Conservation (phyloP, 2,113 vertebrate species). For the Hylia prasina region DNA sequence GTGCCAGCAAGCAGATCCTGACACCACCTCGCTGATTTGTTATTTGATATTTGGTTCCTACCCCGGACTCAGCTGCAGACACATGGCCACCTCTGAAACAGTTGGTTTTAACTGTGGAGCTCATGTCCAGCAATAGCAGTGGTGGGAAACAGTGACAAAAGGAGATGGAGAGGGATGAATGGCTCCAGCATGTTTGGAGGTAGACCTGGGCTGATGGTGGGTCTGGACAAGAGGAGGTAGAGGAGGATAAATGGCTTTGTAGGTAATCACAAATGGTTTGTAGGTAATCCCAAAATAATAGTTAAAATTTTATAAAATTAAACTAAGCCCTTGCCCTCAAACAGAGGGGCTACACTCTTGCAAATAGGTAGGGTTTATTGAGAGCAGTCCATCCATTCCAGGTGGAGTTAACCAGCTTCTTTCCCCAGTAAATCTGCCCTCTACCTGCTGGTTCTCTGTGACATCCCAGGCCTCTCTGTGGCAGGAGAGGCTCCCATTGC, state of each 20-base stretch:
- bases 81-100: not conserved
- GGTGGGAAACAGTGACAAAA: not conserved
- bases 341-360: not conserved
- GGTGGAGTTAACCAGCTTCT: not conserved
- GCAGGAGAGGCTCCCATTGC: not conserved
- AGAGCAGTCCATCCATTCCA: rapidly evolving
- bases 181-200: not conserved
- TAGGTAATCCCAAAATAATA: not conserved
- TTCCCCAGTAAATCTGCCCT: not conserved
- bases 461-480: not conserved
- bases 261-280: not conserved
- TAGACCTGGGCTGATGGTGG: not conserved
- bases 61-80: not conserved
- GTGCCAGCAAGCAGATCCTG: not conserved
- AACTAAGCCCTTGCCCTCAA: not conserved
- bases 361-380: not conserved
- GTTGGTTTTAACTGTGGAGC: not conserved
- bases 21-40: not conserved
- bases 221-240: not conserved
- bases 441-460: rapidly evolving
- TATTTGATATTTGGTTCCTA: not conserved
- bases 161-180: not conserved
- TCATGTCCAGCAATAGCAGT: not conserved
- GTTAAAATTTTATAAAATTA: not conserved
- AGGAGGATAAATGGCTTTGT: not conserved